These are phyloP conservation scores for Baronia brevicornis DNA, from an alignment of 2,888 invertebrate species.

Conservation along the genomic window DNA sequence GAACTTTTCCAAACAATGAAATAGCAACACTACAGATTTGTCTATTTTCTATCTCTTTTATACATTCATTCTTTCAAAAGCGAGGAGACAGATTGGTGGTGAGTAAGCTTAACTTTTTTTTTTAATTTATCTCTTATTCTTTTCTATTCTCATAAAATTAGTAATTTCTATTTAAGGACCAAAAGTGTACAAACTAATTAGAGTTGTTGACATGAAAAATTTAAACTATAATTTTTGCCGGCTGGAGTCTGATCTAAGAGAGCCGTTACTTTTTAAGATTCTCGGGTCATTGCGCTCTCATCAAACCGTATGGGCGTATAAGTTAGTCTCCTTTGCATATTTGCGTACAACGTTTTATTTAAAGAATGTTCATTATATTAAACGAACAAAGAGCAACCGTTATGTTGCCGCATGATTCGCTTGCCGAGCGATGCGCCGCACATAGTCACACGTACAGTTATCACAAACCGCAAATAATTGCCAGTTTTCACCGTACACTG, in stretches of 20 bases:
- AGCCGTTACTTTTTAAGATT: conserved; percentile 72
- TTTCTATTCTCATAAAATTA: too few relatives aligned
- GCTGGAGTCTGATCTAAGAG: conserved; percentile 24
- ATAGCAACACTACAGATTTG: conserved; percentile 23
- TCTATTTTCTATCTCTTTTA: conserved; percentile 29
- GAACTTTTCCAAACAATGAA: too few relatives aligned
- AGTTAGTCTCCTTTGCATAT: conserved; percentile 30
- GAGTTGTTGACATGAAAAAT: too few relatives aligned
- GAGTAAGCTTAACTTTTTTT: conserved; percentile 44
- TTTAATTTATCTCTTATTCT: too few relatives aligned
- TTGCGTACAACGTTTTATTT: conserved; percentile 30
- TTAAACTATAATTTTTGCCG: conserved; percentile 23
- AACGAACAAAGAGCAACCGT: conserved; percentile 29
- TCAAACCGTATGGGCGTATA: conserved; percentile 35
- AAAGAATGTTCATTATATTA: conserved; percentile 27
- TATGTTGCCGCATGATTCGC: conserved; percentile 45
- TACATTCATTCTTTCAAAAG: conserved; percentile 39
- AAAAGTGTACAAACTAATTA: too few relatives aligned
- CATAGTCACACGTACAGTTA: conserved; percentile 15
- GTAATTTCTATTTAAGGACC: too few relatives aligned
- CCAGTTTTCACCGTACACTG: conserved; percentile 7
- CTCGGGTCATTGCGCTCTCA: conserved; percentile 60
- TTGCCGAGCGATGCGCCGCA: conserved; percentile 23
- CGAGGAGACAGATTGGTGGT: conserved; percentile 49
- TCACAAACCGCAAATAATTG: conserved; percentile 13